phyloP scores from a whole-genome alignment of 2,113 vertebrate genomes.

The Bufo gargarizans region DNA sequence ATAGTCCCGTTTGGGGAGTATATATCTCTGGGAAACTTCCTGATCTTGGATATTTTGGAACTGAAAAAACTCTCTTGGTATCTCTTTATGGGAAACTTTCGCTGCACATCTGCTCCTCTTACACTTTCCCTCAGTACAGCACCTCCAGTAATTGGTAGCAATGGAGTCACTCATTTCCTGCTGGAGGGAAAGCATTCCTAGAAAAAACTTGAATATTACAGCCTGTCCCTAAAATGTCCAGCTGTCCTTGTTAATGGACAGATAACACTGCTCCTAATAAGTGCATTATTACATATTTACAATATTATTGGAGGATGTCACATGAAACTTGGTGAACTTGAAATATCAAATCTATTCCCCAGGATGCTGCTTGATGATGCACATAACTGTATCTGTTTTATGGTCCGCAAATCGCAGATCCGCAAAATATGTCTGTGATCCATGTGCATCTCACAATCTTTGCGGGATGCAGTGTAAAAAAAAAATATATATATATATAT shows the following conservation, averaged over 20 bases:
- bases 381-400: too few species aligned
- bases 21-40: conserved; percentile 59
- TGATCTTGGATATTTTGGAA: conserved; percentile 62
- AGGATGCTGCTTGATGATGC: too few species aligned
- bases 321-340: too few species aligned
- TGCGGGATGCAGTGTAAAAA: too few species aligned
- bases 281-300: neutral
- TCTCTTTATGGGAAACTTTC: conserved; percentile 63
- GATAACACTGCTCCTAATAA: neutral
- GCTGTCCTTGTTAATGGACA: neutral
- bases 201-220: conserved; percentile 4
- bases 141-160: conserved; percentile 6
- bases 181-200: neutral
- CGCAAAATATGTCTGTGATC: too few species aligned
- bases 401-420: too few species aligned
- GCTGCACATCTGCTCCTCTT: conserved; percentile 62
- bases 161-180: conserved; percentile 22
- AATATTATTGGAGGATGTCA: too few species aligned
- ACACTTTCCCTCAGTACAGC: conserved; percentile 18
- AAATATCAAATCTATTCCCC: too few species aligned
- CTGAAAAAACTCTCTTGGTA: conserved; percentile 70
- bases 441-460: too few species aligned
- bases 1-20: conserved; percentile 56
- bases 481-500: too few species aligned
- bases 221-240: neutral